Evolutionary conservation across 2,113 vertebrate species (phyloP).

Genomic region (Marmota flaviventris): DNA sequence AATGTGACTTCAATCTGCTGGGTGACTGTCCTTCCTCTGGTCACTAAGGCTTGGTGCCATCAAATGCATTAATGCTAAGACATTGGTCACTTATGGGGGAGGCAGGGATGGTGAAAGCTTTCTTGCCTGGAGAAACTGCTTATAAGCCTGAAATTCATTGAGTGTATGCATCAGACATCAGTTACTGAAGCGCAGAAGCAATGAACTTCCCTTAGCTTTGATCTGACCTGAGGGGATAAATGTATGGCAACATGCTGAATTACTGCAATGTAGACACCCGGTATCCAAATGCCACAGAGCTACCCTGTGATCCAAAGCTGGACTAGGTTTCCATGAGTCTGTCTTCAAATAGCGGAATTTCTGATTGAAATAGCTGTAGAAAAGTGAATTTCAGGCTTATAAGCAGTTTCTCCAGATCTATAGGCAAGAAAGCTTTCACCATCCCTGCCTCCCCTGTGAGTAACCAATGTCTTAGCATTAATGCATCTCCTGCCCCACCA

Average conservation of each 20-base stretch:
- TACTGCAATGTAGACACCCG: not conserved
- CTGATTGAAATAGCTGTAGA: not conserved
- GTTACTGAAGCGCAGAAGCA: not conserved
- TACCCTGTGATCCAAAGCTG: not conserved
- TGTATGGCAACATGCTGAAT: not conserved
- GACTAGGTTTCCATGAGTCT: not conserved
- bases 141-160: conserved; percentile 2
- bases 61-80: conserved; percentile 74
- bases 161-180: not conserved
- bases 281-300: not conserved
- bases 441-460: not conserved
- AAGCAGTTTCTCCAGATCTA: not conserved
- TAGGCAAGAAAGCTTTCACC: conserved; percentile 35
- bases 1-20: conserved; percentile 67
- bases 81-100: conserved; percentile 19
- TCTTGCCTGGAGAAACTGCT: not conserved
- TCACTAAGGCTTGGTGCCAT: conserved; percentile 71
- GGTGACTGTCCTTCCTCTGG: conserved; percentile 53
- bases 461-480: conserved; percentile 66
- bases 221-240: not conserved
- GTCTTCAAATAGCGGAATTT: not conserved
- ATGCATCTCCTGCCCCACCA: not conserved
- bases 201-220: conserved; percentile 23
- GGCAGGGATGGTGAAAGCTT: conserved; percentile 20
- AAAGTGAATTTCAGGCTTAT: not conserved